These are phyloP conservation scores for Drosophila bifasciata DNA, from an alignment of 1,140 invertebrate genomes.

Conservation along the genomic window DNA sequence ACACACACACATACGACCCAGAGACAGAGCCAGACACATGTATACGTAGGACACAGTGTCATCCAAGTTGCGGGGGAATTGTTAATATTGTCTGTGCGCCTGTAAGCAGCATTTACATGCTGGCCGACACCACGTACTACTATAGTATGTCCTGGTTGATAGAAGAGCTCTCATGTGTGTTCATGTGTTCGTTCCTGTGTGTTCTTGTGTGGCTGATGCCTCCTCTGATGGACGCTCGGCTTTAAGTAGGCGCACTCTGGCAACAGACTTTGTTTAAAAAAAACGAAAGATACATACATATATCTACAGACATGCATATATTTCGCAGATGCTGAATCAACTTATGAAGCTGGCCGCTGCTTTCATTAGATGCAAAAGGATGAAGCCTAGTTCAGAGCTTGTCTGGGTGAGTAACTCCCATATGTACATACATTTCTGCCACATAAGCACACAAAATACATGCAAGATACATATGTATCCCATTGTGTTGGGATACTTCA, in stretches of 20 bases:
- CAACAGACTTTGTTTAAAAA: slow-evolving; percentile 42
- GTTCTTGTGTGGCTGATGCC: neutral
- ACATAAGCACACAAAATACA: too few species aligned
- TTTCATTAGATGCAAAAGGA: slow-evolving; percentile 35
- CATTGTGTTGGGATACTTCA: too few species aligned
- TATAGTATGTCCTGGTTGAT: slow-evolving; percentile 48
- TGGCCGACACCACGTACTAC: slow-evolving; percentile 59
- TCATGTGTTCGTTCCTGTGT: too few species aligned
- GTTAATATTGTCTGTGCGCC: slow-evolving; percentile 73
- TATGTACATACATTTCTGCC: neutral
- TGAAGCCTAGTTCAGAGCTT: neutral
- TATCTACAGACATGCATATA: slow-evolving; percentile 39
- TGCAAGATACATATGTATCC: too few species aligned
- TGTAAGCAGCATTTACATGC: slow-evolving; percentile 74
- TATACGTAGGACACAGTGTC: slow-evolving; percentile 27
- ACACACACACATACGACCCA: slow-evolving; percentile 20
- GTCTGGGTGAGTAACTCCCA: slow-evolving; percentile 24
- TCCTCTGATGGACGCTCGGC: slow-evolving; percentile 8
- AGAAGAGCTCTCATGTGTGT: slow-evolving; percentile 8
- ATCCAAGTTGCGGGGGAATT: slow-evolving; percentile 61
- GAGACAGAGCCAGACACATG: neutral
- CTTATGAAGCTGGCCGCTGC: slow-evolving; percentile 29
- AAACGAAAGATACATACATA: slow-evolving; percentile 1
- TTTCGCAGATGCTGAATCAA: slow-evolving; percentile 49
- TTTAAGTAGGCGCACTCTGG: slow-evolving; percentile 43